Conservation (phyloP, 2,888 invertebrate species). For the Rhagonycha fulva region DNA sequence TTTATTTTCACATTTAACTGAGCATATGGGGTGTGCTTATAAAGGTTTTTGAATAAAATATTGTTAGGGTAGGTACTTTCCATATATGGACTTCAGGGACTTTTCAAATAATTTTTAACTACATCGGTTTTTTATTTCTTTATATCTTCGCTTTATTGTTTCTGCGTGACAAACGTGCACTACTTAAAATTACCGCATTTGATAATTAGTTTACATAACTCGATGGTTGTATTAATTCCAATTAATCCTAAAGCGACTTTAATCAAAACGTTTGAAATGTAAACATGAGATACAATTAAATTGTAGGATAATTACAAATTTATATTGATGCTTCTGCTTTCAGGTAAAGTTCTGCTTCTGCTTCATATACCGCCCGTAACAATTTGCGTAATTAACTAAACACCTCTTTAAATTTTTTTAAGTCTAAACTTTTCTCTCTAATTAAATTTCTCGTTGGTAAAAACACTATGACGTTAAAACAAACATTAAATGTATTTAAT, state of each 20-base stretch:
- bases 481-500: background rate
- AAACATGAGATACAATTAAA: background rate
- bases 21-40: constrained; percentile 3
- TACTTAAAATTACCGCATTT: no score
- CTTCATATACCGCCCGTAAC: no score
- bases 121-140: background rate
- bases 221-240: background rate
- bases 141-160: background rate
- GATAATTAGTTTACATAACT: background rate
- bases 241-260: background rate
- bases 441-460: background rate
- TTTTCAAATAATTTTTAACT: constrained; percentile 1
- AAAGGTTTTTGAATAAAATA: constrained; percentile 1
- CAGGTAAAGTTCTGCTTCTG: background rate
- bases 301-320: background rate
- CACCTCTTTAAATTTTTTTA: background rate
- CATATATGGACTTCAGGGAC: background rate
- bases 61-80: background rate
- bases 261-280: background rate
- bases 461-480: background rate
- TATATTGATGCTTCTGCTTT: background rate
- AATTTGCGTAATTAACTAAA: background rate
- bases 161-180: background rate
- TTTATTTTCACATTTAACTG: constrained; percentile 9
- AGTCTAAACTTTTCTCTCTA: background rate